phyloP scores from a whole-genome alignment of 1,140 invertebrate species.

The Drosophila ironensis region DNA sequence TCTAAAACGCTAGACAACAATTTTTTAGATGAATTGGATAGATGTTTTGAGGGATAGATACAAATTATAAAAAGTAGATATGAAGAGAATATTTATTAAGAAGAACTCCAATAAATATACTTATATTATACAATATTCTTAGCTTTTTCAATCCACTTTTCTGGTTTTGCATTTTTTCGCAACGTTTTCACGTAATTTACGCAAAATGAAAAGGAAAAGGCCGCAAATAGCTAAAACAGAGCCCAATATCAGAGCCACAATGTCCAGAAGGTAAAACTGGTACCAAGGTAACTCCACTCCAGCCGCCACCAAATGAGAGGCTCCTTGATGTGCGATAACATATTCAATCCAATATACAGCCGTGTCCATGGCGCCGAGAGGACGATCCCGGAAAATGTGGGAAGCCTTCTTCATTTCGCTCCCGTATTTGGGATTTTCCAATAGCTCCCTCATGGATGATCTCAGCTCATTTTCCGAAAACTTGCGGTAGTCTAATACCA shows the following conservation, averaged over 20 bases:
- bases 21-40: too few species aligned
- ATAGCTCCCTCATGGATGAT: slow-evolving; percentile 76
- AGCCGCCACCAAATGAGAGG: slow-evolving; percentile 83
- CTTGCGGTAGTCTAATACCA: slow-evolving; percentile 46
- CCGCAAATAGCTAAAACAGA: slow-evolving; percentile 11
- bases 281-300: slow-evolving; percentile 84
- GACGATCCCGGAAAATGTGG: slow-evolving; percentile 83
- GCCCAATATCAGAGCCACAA: slow-evolving; percentile 58
- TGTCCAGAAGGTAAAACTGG: slow-evolving; percentile 85
- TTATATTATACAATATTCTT: too few species aligned
- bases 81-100: too few species aligned
- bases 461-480: slow-evolving; percentile 73
- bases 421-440: slow-evolving; percentile 81
- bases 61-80: too few species aligned
- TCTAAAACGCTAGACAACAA: too few species aligned
- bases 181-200: too few species aligned
- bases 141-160: too few species aligned
- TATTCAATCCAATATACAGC: slow-evolving; percentile 86
- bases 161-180: too few species aligned
- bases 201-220: too few species aligned
- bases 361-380: slow-evolving; percentile 82
- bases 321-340: slow-evolving; percentile 84
- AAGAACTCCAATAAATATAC: too few species aligned
- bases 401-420: slow-evolving; percentile 78
- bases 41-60: too few species aligned